These are phyloP conservation scores for Linyphia triangularis DNA, from an alignment of 2,888 invertebrate genomes.

Conservation along the genomic window DNA sequence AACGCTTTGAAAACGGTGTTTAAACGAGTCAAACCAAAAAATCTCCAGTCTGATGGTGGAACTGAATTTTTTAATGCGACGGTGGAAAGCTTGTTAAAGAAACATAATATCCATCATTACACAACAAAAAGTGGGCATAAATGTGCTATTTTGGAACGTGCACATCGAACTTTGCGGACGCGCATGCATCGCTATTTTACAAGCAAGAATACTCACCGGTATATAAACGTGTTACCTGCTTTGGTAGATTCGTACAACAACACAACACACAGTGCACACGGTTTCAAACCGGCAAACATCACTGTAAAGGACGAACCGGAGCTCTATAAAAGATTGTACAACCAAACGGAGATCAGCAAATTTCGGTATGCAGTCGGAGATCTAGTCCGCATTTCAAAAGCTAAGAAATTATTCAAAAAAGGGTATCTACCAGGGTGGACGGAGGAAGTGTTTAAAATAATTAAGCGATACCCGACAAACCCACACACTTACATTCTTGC, in stretches of 20 bases:
- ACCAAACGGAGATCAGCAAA: too few relatives aligned
- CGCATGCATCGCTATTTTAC: neutral
- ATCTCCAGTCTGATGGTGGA: neutral
- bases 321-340: conserved; percentile 6
- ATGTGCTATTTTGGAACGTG: neutral
- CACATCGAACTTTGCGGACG: neutral
- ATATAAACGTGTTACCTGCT: neutral
- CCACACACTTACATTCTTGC: neutral
- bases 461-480: neutral
- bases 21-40: neutral
- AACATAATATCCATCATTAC: neutral
- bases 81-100: neutral
- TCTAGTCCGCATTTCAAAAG: conserved; percentile 15
- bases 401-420: neutral
- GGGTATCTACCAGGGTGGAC: neutral
- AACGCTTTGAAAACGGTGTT: neutral
- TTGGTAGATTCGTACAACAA: conserved; percentile 1
- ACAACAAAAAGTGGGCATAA: neutral
- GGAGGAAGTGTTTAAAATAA: neutral
- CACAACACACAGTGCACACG: neutral
- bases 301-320: neutral
- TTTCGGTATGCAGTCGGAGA: neutral
- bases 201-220: neutral
- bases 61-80: conserved; percentile 7
- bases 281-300: neutral